phyloP scores from a whole-genome alignment of 2,888 invertebrate species.

The Gortyna flavago region DNA sequence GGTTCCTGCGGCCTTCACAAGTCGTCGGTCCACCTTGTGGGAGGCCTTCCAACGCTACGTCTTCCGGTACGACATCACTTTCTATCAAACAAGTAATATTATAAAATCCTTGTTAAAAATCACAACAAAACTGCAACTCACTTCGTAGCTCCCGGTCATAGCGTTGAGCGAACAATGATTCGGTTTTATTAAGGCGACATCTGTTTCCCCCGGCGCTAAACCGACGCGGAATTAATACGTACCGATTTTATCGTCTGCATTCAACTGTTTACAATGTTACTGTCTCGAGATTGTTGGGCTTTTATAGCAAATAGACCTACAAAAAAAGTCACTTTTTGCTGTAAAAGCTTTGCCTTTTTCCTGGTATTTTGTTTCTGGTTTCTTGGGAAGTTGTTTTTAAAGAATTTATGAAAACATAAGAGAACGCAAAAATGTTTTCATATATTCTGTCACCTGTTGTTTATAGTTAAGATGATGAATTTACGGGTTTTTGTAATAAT shows the following conservation, averaged over 20 bases:
- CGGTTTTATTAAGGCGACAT: conserved; percentile 82
- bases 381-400: not conserved
- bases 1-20: too few relatives aligned
- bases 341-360: conserved; percentile 5
- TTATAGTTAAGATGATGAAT: not conserved
- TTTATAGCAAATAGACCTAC: conserved; percentile 20
- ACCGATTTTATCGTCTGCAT: conserved; percentile 50
- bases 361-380: conserved; percentile 1
- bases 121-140: conserved; percentile 10
- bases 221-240: conserved; percentile 69
- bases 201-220: conserved; percentile 70
- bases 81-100: not conserved
- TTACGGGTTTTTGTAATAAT: too few relatives aligned
- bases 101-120: not conserved
- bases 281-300: conserved; percentile 31
- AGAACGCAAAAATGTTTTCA: not conserved
- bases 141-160: conserved; percentile 62
- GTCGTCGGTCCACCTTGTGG: too few relatives aligned
- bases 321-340: conserved; percentile 6
- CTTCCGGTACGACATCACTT: too few relatives aligned
- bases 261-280: conserved; percentile 56
- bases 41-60: too few relatives aligned
- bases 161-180: conserved; percentile 80
- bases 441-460: not conserved
- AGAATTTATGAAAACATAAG: not conserved